phyloP scores from a whole-genome alignment of 2,797 vertebrate species.

The Gadopsis marmoratus region DNA sequence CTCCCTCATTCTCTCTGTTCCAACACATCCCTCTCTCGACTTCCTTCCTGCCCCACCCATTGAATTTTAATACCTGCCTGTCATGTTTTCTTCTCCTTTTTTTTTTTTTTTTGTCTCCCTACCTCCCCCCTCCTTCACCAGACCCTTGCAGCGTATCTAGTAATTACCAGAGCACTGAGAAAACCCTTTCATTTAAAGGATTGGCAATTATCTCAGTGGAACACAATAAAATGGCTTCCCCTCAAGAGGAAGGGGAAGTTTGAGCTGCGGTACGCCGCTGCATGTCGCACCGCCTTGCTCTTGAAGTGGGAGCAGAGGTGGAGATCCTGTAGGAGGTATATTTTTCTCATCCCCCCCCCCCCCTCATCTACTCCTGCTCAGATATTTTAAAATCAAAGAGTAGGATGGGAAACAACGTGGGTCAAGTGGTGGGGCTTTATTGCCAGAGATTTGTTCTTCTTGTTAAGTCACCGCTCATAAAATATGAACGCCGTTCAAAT shows the following conservation, averaged over 20 bases:
- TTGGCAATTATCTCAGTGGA: constrained; percentile 85
- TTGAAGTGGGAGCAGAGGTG: constrained; percentile 79
- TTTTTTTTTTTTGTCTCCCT: neutral
- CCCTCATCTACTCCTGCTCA: constrained; percentile 31
- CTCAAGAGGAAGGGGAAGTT: constrained; percentile 83
- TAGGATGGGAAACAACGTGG: constrained; percentile 41
- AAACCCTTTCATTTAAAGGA: constrained; percentile 87
- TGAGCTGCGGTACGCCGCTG: constrained; percentile 77
- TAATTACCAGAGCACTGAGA: constrained; percentile 84
- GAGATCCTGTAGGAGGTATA: constrained; percentile 71
- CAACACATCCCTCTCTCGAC: constrained; percentile 79
- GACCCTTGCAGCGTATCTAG: constrained; percentile 83
- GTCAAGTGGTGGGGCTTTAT: constrained; percentile 58
- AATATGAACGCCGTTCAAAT: constrained; percentile 59
- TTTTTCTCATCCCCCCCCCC: constrained; percentile 13
- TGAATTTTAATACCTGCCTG: constrained; percentile 84
- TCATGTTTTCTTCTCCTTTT: constrained; percentile 77
- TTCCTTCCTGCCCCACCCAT: constrained; percentile 81
- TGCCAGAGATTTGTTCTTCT: constrained; percentile 65
- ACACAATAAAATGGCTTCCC: constrained; percentile 85
- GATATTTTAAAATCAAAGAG: constrained; percentile 70
- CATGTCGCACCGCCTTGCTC: constrained; percentile 73
- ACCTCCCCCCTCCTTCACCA: constrained; percentile 69
- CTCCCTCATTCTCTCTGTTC: constrained; percentile 75
- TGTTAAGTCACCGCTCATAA: constrained; percentile 63